Percentiles rank a stretch among this genome's conserved stretches.
Conservation (phyloP, 2,797 vertebrate genomes). For the Myotis pilosus region DNA sequence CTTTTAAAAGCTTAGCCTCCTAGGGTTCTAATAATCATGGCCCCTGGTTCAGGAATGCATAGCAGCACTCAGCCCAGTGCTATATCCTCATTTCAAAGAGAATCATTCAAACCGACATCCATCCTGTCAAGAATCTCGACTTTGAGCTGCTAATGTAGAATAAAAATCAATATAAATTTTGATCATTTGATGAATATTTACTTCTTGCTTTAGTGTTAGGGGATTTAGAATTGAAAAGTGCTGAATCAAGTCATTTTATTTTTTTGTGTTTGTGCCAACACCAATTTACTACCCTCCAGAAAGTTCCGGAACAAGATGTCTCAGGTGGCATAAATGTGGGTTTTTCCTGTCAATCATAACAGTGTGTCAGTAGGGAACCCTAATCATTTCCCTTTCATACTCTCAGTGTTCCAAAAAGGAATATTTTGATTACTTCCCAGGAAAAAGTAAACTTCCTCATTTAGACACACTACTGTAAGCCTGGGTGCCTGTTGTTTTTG, state of each 20-base stretch:
- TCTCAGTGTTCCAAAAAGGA: conserved; percentile 83
- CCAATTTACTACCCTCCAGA: conserved; percentile 89
- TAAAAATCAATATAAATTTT: conserved; percentile 93
- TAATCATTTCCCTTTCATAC: conserved; percentile 86
- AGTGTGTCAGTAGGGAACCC: conserved; percentile 84
- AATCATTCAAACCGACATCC: conserved; percentile 88
- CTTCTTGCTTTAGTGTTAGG: conserved; percentile 84
- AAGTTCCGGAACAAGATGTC: conserved; percentile 88
- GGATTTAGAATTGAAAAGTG: conserved; percentile 88
- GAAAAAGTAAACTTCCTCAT: conserved; percentile 83
- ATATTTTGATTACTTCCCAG: conserved; percentile 85
- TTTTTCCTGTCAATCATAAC: conserved; percentile 89
- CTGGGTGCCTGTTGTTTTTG: conserved; percentile 72
- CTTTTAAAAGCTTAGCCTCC: conserved; percentile 83
- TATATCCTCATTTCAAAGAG: conserved; percentile 89
- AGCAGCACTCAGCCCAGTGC: conserved; percentile 79
- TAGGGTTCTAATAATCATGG: conserved; percentile 82
- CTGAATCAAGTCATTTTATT: conserved; percentile 91
- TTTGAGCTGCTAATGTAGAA: conserved; percentile 91
- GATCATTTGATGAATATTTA: conserved; percentile 92
- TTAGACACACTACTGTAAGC: conserved; percentile 74
- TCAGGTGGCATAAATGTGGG: conserved; percentile 85
- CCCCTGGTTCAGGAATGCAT: conserved; percentile 85
- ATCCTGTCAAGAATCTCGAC: conserved; percentile 86
- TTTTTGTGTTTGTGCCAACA: conserved; percentile 90